Percentiles rank a stretch among this genome's conserved stretches.
Conservation (phyloP, 2,113 vertebrate species). For the Lepus europaeus region DNA sequence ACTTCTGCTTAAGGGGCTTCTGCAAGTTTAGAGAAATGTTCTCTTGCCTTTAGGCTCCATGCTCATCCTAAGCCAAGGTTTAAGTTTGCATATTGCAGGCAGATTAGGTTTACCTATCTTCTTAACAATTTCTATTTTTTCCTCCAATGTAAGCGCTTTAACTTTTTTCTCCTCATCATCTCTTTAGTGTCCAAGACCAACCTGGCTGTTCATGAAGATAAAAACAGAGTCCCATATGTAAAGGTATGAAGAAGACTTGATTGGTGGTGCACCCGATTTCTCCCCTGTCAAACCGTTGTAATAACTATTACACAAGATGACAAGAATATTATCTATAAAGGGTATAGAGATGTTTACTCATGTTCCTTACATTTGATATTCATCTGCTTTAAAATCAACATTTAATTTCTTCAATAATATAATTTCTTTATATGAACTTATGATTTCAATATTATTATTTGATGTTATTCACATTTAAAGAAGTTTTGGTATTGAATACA, state of each 20-base stretch:
- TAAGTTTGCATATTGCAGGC: not conserved
- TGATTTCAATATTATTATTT: not conserved
- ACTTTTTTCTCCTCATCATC: conserved; percentile 60
- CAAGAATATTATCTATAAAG: not conserved
- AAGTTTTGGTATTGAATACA: conserved; percentile 1
- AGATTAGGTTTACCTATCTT: conserved; percentile 23
- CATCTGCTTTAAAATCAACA: conserved; percentile 23
- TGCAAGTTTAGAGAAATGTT: not conserved
- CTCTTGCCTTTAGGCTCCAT: not conserved
- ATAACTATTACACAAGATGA: not conserved
- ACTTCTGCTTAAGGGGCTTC: not conserved
- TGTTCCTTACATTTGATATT: conserved; percentile 56
- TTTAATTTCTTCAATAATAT: conserved; percentile 32
- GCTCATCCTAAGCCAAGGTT: not conserved
- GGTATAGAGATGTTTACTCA: conserved; percentile 5
- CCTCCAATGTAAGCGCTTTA: conserved; percentile 21
- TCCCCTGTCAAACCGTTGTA: not conserved
- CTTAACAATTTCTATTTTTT: conserved; percentile 50
- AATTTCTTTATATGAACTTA: not conserved
- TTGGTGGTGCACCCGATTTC: conserved; percentile 1
- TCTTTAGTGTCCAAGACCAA: conserved; percentile 93
- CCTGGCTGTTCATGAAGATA: conserved; percentile 94
- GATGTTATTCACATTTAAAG: conserved; percentile 44
- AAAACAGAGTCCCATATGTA: conserved; percentile 94
- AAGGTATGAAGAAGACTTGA: conserved; percentile 88